phyloP scores from a whole-genome alignment of 2,113 vertebrate genomes.

The Neotoma lepida region DNA sequence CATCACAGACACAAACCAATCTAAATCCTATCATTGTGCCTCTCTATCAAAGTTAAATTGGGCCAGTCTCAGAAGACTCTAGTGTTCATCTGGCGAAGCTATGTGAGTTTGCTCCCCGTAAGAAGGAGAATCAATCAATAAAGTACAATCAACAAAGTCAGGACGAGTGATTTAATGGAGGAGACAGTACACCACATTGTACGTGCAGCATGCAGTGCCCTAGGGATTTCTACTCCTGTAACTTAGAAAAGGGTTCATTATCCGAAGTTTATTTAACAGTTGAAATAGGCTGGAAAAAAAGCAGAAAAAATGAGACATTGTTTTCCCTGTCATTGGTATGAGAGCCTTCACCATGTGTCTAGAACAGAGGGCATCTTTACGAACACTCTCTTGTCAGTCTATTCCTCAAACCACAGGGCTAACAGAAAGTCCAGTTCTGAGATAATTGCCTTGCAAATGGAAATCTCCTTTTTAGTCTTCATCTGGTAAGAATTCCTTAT shows the following conservation, averaged over 20 bases:
- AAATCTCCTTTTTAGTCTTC: conserved; percentile 44
- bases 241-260: conserved; percentile 15
- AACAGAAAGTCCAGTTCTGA: conserved; percentile 42
- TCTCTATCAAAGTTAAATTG: conserved; percentile 11
- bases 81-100: not conserved
- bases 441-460: conserved; percentile 56
- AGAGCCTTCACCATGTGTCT: not conserved
- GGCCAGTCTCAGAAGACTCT: not conserved
- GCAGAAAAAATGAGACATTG: not conserved
- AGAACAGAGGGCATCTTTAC: not conserved
- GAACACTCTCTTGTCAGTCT: not conserved
- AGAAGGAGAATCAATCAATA: not conserved
- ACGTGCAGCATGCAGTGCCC: not conserved
- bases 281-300: conserved; percentile 41
- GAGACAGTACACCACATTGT: not conserved
- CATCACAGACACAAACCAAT: not conserved
- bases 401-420: conserved; percentile 26
- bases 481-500: not conserved
- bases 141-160: not conserved
- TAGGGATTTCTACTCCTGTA: not conserved
- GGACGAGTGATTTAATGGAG: not conserved
- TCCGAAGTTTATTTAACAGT: conserved; percentile 2
- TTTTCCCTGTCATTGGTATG: not conserved
- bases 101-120: not conserved
- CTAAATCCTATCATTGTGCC: not conserved